These are phyloP conservation scores for Riparia riparia DNA, from an alignment of 2,113 vertebrate genomes.

Conservation along the genomic window DNA sequence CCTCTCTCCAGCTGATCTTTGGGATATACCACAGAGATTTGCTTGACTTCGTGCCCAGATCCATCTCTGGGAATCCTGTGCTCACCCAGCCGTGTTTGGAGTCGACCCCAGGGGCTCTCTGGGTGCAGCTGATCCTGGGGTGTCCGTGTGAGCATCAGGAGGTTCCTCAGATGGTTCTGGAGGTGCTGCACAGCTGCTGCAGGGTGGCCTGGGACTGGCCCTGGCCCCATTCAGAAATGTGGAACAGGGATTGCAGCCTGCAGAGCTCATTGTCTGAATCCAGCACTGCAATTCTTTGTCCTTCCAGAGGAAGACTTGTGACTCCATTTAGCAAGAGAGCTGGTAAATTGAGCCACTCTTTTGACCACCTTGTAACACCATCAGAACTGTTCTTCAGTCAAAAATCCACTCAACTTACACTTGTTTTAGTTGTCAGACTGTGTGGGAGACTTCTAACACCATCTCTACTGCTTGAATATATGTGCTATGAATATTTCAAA, in stretches of 20 bases:
- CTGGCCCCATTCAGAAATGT: neutral
- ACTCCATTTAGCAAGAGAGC: neutral
- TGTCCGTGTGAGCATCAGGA: rapidly evolving
- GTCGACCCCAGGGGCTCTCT: neutral
- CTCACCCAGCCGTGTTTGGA: neutral
- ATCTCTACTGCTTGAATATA: neutral
- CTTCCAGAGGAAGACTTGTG: neutral
- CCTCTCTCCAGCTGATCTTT: neutral
- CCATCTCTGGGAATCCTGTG: neutral
- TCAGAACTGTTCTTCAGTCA: neutral
- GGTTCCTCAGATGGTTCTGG: neutral
- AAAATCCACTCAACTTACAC: neutral
- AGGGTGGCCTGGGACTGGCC: neutral
- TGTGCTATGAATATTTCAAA: neutral
- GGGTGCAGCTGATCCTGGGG: neutral
- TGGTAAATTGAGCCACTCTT: neutral
- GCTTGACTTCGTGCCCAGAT: neutral
- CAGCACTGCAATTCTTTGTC: rapidly evolving
- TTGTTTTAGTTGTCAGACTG: neutral
- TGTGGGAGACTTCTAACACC: neutral
- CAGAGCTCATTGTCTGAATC: neutral
- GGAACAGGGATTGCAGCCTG: neutral
- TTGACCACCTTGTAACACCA: neutral
- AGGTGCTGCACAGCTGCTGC: neutral
- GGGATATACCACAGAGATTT: neutral